A percentile compares a stretch with the other conserved stretches of the same genome.
Evolutionary conservation across 1,140 invertebrate genomes (phyloP).

Genomic region (Neotoxoptera formosana): DNA sequence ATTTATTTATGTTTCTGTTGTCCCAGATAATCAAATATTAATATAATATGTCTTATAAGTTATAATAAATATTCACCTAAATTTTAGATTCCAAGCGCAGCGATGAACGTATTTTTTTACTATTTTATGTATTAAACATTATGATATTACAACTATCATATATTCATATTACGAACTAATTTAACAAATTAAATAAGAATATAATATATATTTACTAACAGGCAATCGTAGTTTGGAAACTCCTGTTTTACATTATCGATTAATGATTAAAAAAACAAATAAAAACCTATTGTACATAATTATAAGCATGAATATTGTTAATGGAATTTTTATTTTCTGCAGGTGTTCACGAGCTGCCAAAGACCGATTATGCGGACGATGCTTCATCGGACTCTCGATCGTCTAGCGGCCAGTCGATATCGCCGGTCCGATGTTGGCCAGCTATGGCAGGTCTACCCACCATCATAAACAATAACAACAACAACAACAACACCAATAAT

Average conservation of each 20-base stretch:
- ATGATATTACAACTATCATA: too few relatives aligned
- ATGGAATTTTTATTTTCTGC: slow-evolving; percentile 18
- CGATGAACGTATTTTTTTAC: background rate
- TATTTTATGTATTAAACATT: background rate
- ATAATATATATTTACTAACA: background rate
- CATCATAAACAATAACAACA: slow-evolving; percentile 38
- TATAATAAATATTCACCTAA: background rate
- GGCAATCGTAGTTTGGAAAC: background rate
- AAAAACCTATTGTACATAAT: background rate
- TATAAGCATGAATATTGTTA: background rate
- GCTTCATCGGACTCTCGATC: slow-evolving; percentile 52
- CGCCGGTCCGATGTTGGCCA: slow-evolving; percentile 46
- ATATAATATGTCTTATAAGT: background rate
- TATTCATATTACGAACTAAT: background rate
- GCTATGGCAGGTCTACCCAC: background rate
- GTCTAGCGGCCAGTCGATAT: slow-evolving; percentile 38
- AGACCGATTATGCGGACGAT: slow-evolving; percentile 57
- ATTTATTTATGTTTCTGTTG: background rate
- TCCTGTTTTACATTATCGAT: background rate
- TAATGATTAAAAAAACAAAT: background rate
- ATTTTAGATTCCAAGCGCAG: too few relatives aligned
- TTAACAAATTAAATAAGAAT: background rate
- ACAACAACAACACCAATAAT: slow-evolving; percentile 27
- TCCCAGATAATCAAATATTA: background rate
- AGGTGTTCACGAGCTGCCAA: slow-evolving; percentile 57